Evolutionary conservation across 2,113 vertebrate genomes (phyloP).

Genomic region (Prietella phreatophila): DNA sequence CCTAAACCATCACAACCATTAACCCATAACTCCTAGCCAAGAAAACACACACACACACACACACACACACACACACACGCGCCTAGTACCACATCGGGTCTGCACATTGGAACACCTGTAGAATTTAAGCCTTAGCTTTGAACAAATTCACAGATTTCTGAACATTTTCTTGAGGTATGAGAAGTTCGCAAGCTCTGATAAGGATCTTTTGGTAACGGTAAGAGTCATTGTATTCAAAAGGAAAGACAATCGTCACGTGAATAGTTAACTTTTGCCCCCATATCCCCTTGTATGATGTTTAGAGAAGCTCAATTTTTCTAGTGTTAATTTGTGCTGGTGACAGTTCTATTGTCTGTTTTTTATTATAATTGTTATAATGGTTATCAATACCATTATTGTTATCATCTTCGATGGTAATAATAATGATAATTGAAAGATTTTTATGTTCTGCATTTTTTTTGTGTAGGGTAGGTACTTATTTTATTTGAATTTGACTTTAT

Average conservation of each 20-base stretch:
- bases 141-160: slow-evolving; percentile 59
- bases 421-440: slow-evolving; percentile 64
- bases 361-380: slow-evolving; percentile 71
- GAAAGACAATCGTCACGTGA: slow-evolving; percentile 71
- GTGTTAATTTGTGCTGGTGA: slow-evolving; percentile 88
- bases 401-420: slow-evolving; percentile 59
- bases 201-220: slow-evolving; percentile 51
- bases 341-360: slow-evolving; percentile 85
- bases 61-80: not conserved
- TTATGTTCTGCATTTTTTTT: slow-evolving; percentile 64
- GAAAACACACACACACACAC: not conserved
- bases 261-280: slow-evolving; percentile 51
- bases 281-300: slow-evolving; percentile 82
- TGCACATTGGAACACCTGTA: slow-evolving; percentile 48
- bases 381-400: slow-evolving; percentile 68
- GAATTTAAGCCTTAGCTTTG: slow-evolving; percentile 66
- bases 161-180: slow-evolving; percentile 34
- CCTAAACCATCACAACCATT: slow-evolving; percentile 35
- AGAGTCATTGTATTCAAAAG: slow-evolving; percentile 62
- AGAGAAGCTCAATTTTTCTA: slow-evolving; percentile 78
- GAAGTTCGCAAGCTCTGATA: slow-evolving; percentile 42
- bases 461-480: slow-evolving; percentile 77
- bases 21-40: slow-evolving; percentile 14
- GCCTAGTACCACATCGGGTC: slow-evolving; percentile 29
- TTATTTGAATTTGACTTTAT: slow-evolving; percentile 69